Evolutionary conservation across 1,140 invertebrate species (phyloP).

Genomic region (Drosophila orosa): DNA sequence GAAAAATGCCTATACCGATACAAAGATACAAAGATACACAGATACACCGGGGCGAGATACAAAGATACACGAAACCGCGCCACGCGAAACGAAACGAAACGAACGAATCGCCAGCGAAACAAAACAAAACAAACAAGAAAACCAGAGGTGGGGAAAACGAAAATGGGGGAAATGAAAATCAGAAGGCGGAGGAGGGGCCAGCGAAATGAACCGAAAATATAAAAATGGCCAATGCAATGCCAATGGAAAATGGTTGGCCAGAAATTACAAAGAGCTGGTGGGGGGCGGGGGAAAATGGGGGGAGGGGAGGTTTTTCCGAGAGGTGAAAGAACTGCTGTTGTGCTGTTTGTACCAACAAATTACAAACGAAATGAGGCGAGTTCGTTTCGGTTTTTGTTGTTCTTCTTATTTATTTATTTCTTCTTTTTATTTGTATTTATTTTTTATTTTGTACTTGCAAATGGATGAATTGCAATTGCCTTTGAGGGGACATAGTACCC

Average conservation of each 20-base stretch:
- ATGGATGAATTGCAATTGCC: slow-evolving; percentile 55
- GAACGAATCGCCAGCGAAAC: slow-evolving; percentile 33
- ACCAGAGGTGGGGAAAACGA: slow-evolving; percentile 18
- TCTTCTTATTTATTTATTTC: slow-evolving; percentile 19
- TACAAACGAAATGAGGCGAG: slow-evolving; percentile 75
- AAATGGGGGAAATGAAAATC: slow-evolving; percentile 14
- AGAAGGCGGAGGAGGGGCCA: slow-evolving; percentile 20
- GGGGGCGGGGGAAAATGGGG: slow-evolving; percentile 11
- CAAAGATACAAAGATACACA: slow-evolving; percentile 17
- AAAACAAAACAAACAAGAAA: slow-evolving; percentile 33
- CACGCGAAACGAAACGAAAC: slow-evolving; percentile 43
- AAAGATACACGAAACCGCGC: slow-evolving; percentile 56
- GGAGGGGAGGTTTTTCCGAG: background rate
- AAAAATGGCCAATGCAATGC: slow-evolving; percentile 73
- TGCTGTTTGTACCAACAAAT: slow-evolving; percentile 53
- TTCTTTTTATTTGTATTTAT: background rate
- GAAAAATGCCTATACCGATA: slow-evolving; percentile 50
- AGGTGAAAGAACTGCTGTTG: slow-evolving; percentile 44
- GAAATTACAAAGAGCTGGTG: slow-evolving; percentile 72
- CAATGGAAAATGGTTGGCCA: slow-evolving; percentile 75
- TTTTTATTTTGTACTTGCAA: slow-evolving; percentile 5
- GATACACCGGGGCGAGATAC: slow-evolving; percentile 11
- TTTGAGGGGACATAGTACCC: slow-evolving; percentile 29
- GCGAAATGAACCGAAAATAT: slow-evolving; percentile 74
- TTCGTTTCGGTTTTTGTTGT: slow-evolving; percentile 31